These are phyloP conservation scores for Trachymyrmex septentrionalis DNA, from an alignment of 1,140 invertebrate species.

Conservation along the genomic window DNA sequence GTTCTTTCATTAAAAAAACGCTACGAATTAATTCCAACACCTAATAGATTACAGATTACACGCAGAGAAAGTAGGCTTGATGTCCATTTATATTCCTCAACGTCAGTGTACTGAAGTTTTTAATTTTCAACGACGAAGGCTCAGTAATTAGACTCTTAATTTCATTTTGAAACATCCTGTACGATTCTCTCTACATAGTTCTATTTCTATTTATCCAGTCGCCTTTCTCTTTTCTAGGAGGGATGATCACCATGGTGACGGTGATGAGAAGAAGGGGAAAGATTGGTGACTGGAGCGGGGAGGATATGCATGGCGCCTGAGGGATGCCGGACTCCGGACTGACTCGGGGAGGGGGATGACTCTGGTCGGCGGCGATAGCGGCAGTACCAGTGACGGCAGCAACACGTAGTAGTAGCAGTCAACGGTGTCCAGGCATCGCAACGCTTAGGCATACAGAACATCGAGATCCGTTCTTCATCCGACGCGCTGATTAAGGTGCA, in stretches of 20 bases:
- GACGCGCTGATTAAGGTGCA: conserved; percentile 52
- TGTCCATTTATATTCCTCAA: neutral
- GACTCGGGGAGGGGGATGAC: conserved; percentile 59
- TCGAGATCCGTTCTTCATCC: conserved; percentile 46
- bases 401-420: conserved; percentile 73
- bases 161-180: conserved; percentile 47
- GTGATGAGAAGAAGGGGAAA: conserved; percentile 51
- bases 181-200: conserved; percentile 13
- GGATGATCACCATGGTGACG: conserved; percentile 60
- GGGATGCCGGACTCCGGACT: conserved; percentile 64
- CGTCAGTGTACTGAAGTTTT: neutral
- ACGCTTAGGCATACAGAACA: conserved; percentile 55
- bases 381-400: conserved; percentile 65
- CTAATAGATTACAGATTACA: neutral
- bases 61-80: neutral
- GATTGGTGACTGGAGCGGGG: conserved; percentile 33
- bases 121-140: neutral
- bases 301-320: conserved; percentile 67
- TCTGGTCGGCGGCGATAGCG: conserved; percentile 45
- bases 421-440: conserved; percentile 62
- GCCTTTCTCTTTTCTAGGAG: conserved; percentile 56
- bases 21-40: too few relatives aligned
- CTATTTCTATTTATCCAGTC: conserved; percentile 56
- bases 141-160: conserved; percentile 1
- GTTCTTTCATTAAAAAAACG: too few relatives aligned